Evolutionary conservation across 2,113 vertebrate species (phyloP).

Genomic region (Cygnus buccinator): DNA sequence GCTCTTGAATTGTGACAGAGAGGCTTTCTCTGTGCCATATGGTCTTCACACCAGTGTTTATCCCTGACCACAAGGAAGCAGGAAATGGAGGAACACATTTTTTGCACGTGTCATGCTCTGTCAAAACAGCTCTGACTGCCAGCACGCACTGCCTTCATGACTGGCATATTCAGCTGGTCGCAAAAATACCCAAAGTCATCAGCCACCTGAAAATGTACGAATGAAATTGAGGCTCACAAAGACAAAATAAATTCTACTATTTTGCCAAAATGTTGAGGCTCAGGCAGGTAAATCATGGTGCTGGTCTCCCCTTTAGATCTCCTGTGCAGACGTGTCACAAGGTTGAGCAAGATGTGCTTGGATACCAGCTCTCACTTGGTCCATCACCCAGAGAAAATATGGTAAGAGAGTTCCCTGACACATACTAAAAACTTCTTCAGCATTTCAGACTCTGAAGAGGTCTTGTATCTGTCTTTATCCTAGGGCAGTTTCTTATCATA

Average conservation of each 20-base stretch:
- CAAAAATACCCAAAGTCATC: neutral
- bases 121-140: constrained; percentile 30
- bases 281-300: neutral
- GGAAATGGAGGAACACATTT: constrained; percentile 19
- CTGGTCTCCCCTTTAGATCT: neutral
- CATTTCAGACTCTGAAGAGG: neutral
- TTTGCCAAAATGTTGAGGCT: neutral
- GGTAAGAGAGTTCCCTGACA: neutral
- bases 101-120: constrained; percentile 18
- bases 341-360: neutral
- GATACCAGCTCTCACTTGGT: neutral
- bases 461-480: neutral
- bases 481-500: neutral
- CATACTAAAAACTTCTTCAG: neutral
- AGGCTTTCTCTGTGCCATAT: neutral
- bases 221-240: neutral
- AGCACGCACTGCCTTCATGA: neutral
- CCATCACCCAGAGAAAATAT: neutral
- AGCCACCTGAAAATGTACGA: neutral
- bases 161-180: neutral
- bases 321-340: neutral
- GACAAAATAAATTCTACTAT: neutral
- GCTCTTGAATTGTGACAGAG: neutral
- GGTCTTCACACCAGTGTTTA: neutral
- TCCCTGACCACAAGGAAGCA: neutral